These are phyloP conservation scores for Clarias pachynema DNA, from an alignment of 2,797 vertebrate genomes.

Conservation along the genomic window DNA sequence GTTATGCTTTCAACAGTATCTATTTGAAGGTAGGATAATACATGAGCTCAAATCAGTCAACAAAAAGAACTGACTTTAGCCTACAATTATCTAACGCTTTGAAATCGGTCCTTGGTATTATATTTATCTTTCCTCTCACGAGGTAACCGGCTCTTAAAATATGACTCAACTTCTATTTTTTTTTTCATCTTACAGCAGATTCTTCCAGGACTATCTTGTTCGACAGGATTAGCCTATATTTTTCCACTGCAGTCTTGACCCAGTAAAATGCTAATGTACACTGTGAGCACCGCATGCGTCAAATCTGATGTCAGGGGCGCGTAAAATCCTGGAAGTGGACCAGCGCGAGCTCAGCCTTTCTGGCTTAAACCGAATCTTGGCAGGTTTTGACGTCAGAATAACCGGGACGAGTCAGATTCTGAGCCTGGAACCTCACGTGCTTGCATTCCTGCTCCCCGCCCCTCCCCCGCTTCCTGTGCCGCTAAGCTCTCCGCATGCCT, in stretches of 20 bases:
- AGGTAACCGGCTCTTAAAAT: not conserved
- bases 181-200: not conserved
- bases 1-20: not conserved
- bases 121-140: not conserved
- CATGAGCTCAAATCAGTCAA: not conserved
- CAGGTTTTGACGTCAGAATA: conserved; percentile 42
- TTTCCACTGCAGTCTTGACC: not conserved
- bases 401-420: conserved; percentile 35
- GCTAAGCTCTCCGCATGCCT: conserved; percentile 20
- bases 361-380: conserved; percentile 26
- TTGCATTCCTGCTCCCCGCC: conserved; percentile 5
- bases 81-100: not conserved
- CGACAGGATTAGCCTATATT: not conserved
- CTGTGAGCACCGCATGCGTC: not conserved
- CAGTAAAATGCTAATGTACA: conserved; percentile 5
- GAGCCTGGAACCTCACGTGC: conserved; percentile 21
- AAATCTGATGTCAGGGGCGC: conserved; percentile 16
- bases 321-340: not conserved
- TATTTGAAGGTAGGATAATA: not conserved
- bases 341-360: not conserved
- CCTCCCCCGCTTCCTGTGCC: conserved; percentile 25
- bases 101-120: not conserved
- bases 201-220: not conserved
- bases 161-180: not conserved
- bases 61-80: not conserved